Evolutionary conservation across 2,113 vertebrate species (phyloP), one percentile per base, ranked within the genome.

Genomic region (Otocyon megalotis): DNA sequence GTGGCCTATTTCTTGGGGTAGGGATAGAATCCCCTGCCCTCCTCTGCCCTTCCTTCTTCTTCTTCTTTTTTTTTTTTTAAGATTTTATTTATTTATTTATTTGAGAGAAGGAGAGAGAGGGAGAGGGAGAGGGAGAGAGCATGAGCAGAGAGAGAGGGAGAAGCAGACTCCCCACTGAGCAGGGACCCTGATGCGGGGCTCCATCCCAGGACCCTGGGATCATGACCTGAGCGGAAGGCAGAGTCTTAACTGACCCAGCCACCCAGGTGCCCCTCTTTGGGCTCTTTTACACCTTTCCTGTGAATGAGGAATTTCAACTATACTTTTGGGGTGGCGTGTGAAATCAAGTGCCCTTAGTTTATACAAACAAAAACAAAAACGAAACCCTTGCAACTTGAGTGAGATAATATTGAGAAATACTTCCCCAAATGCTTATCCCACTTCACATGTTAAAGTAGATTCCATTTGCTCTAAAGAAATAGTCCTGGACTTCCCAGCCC

Each of bases 1-100:
- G 30, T 74, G 67, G 8, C 22, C 32, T 22, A 8, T 80, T 93
- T 56, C 60, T 79, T n/a, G 5, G 12, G 5, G 3, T 53, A 1
- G n/a, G 48, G 74, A 80, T 8, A 56, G 22, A 22, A 22, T 1
- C 10, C 9, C 13, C 15, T 71, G 19, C 65, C n/a, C 14, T 26
- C 1, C 77, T 19, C 5, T 2, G 2, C 77, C 15, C 2, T 2
- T 43, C 1, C 43, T 43, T 1, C 43, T 43, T 4, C 43, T 43
- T 4, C 43, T 43, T 4, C 43, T 43, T 69, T 69, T 8, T 54
- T 19, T 19, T 35, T 35, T 17, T 69, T 67, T 17, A 69, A 69
- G 16, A 69, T 69, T 69, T 69, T 69, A 69, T 69, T 35, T 69
- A 69, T 69, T 35, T 69, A 69, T 35, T 69, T 69, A 69, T 69